A percentile compares a stretch with the other conserved stretches of the same genome.
phyloP scores from a whole-genome alignment of 2,113 vertebrate genomes.

The Rhinolophus sinicus region DNA sequence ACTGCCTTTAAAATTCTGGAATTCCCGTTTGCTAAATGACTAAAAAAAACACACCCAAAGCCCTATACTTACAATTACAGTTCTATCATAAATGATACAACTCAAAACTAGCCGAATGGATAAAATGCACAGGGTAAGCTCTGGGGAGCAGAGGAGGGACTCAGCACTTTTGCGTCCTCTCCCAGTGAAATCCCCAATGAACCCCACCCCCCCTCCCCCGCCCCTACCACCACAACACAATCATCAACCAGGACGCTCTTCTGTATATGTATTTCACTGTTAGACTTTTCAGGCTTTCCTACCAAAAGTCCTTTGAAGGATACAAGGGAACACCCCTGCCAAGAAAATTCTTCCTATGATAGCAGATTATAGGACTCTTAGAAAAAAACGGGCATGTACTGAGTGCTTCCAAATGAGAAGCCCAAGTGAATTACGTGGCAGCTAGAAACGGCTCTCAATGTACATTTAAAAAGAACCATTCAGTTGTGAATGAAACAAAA shows the following conservation, averaged over 20 bases:
- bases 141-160: background rate
- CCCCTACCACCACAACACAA: too few relatives aligned
- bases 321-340: rapidly evolving
- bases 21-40: background rate
- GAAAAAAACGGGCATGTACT: background rate
- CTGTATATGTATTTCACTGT: too few relatives aligned
- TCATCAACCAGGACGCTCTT: too few relatives aligned
- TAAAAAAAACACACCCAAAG: background rate
- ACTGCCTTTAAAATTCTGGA: background rate
- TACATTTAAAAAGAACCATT: background rate
- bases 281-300: too few relatives aligned
- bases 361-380: background rate
- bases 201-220: too few relatives aligned
- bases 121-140: background rate
- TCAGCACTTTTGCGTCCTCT: too few relatives aligned
- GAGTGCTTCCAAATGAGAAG: constrained; percentile 44
- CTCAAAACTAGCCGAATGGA: background rate
- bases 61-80: background rate
- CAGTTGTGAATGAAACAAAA: background rate
- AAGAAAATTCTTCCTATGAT: background rate
- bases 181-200: too few relatives aligned
- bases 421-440: constrained; percentile 42
- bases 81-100: background rate
- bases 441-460: constrained; percentile 46
- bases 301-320: background rate